These are phyloP conservation scores for Lordiphosa andalusiaca DNA, from an alignment of 2,888 invertebrate species.

Conservation along the genomic window DNA sequence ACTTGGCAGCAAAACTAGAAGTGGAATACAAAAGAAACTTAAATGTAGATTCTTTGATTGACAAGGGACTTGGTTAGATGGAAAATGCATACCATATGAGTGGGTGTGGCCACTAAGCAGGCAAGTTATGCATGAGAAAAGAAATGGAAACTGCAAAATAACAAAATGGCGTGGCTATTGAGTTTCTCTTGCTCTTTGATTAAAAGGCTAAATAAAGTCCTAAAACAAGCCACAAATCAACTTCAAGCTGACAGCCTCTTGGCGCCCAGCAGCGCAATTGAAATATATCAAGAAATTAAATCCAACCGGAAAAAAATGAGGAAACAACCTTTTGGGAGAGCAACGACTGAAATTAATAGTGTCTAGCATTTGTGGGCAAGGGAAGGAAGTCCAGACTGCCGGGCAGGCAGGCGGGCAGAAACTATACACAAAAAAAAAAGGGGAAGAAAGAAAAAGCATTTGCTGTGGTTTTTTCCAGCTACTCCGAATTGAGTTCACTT, in stretches of 20 bases:
- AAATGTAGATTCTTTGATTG: conserved; percentile 48
- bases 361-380: conserved; percentile 27
- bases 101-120: conserved; percentile 14
- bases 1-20: conserved; percentile 8
- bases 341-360: conserved; percentile 43
- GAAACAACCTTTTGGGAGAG: conserved; percentile 5
- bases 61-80: conserved; percentile 40
- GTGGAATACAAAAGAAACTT: conserved; percentile 27
- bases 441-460: conserved; percentile 33
- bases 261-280: conserved; percentile 21
- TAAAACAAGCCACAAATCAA: conserved; percentile 36
- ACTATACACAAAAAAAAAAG: no score
- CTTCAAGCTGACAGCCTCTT: conserved; percentile 16
- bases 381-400: conserved; percentile 10
- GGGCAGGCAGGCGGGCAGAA: no score
- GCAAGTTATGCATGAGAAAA: conserved; percentile 11
- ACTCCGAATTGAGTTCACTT: conserved; percentile 7
- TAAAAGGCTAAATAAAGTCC: conserved; percentile 1
- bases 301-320: conserved; percentile 12
- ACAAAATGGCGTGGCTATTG: background rate
- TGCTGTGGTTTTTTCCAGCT: conserved; percentile 14
- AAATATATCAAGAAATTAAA: conserved; percentile 33
- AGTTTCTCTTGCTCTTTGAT: background rate
- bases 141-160: background rate
- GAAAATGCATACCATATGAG: conserved; percentile 29